Evolutionary conservation across 2,113 vertebrate genomes (phyloP).

Genomic region (Sisor rabdophorus): DNA sequence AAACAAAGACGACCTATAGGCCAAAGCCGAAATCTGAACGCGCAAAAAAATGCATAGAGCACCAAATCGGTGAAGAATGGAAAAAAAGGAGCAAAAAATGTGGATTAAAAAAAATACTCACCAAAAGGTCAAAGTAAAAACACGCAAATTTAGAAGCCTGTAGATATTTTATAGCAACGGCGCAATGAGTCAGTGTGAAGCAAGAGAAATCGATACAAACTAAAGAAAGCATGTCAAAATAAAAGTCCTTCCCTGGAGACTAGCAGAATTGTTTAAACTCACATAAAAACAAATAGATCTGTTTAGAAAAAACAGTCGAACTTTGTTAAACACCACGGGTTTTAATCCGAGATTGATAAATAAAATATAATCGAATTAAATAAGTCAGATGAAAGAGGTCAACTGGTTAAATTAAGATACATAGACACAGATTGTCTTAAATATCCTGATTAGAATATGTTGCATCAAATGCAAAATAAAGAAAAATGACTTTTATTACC

Average conservation of each 20-base stretch:
- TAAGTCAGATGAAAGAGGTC: too few species aligned
- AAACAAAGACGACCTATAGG: conserved; percentile 40
- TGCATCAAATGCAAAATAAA: neutral
- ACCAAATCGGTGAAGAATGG: conserved; percentile 28
- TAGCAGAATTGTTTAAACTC: neutral
- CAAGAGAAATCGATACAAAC: neutral
- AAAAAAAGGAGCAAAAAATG: conserved; percentile 62
- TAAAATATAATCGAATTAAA: too few species aligned
- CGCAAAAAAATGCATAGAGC: conserved; percentile 55
- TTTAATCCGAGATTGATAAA: too few species aligned
- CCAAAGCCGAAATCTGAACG: conserved; percentile 50
- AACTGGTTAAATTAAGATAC: too few species aligned
- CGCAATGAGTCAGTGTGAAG: conserved; percentile 5
- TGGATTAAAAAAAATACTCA: conserved; percentile 67
- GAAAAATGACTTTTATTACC: neutral
- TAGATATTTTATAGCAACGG: conserved; percentile 10
- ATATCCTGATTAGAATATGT: too few species aligned
- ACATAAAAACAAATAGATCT: neutral
- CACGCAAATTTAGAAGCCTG: conserved; percentile 20
- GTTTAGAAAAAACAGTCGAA: neutral
- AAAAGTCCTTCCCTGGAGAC: conserved; percentile 1
- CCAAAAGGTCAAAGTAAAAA: conserved; percentile 64
- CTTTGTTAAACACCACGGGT: too few species aligned
- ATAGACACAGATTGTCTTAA: too few species aligned
- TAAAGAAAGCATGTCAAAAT: neutral